Base-by-base conservation (phyloP, 2,888 invertebrate species). In the Rapana venosa region DNA sequence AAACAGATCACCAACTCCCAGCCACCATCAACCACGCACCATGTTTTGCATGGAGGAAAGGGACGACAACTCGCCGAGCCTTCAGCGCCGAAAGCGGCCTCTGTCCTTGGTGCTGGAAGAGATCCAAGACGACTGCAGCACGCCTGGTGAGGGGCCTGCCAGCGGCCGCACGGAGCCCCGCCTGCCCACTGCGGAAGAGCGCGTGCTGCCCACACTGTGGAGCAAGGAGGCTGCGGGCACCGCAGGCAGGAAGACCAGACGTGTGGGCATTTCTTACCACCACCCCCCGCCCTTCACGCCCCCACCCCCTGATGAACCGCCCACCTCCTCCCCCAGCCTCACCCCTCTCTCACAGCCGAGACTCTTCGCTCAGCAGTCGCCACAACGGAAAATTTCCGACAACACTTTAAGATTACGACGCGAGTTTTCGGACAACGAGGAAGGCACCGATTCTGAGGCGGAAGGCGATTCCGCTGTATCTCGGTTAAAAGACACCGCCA, bases 401-500 rank as follows among this genome's bases (percentile, higher is more conserved):
- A 83, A 83, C 81, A 83, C 81, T 0, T 26, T 83, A 22, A 22
- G 26, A 47, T 26, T 83, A 13, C 81, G 47, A 47, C 81, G 81
- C 11, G 30, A 47, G 15, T 17, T 11, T 32, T 35, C 32, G 0
- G 15, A 35, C 15, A 35, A 4, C 13, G 4, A 26, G 32, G 77
- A 79, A 26, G 32, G 77, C 32, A 47, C 81, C 0, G 81, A 83
- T 22, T 83, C 81, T 0, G 81, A 83, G 26, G 26, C 81, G 0
- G 81, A 83, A 26, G 81, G 81, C 1, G 81, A 83, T 36, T 79
- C 32, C 35, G 22, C 36, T 22, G 36, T 83, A 0, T 47, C 81
- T 22, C 88, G 92, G 85, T 89, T 95, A 22, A 95, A 95, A 88
- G 92, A 92, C 58, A 93, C 94, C 15, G 92, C 95, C 6, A 91